Conservation (phyloP, 2,888 invertebrate species). For the Caenorhabditis wallacei region DNA sequence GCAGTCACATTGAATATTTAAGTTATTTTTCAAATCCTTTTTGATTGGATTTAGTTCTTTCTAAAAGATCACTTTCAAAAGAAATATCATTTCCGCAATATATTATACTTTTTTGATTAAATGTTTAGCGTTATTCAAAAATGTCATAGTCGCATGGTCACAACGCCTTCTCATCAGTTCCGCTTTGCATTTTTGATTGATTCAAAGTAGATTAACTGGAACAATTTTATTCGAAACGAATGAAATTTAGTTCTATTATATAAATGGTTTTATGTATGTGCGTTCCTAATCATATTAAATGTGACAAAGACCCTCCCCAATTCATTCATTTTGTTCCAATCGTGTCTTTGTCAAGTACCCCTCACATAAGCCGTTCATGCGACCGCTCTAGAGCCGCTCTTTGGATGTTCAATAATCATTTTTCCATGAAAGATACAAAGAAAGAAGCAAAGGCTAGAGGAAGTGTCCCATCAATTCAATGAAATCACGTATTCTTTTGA, state of each 20-base stretch:
- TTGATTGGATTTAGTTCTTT: neutral
- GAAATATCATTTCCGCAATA: neutral
- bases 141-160: neutral
- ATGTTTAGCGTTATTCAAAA: neutral
- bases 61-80: neutral
- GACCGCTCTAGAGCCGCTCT: conserved; percentile 20
- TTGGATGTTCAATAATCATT: conserved; percentile 16
- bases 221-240: conserved; percentile 26
- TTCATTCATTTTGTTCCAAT: conserved; percentile 26
- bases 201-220: conserved; percentile 33
- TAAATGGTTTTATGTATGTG: conserved; percentile 48
- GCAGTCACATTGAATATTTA: neutral
- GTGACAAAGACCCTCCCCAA: conserved; percentile 38
- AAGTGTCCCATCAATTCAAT: neutral
- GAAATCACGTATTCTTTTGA: neutral
- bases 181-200: conserved; percentile 6
- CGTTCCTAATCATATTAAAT: conserved; percentile 38
- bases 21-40: neutral
- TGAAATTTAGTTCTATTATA: conserved; percentile 22
- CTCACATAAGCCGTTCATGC: conserved; percentile 37
- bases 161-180: conserved; percentile 1
- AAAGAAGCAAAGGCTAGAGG: no score
- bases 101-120: neutral
- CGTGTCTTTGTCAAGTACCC: conserved; percentile 46
- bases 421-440: neutral